Evolutionary conservation across 2,888 invertebrate species (phyloP), one percentile per base, ranked within the genome.

Genomic region (Nomada fucata): DNA sequence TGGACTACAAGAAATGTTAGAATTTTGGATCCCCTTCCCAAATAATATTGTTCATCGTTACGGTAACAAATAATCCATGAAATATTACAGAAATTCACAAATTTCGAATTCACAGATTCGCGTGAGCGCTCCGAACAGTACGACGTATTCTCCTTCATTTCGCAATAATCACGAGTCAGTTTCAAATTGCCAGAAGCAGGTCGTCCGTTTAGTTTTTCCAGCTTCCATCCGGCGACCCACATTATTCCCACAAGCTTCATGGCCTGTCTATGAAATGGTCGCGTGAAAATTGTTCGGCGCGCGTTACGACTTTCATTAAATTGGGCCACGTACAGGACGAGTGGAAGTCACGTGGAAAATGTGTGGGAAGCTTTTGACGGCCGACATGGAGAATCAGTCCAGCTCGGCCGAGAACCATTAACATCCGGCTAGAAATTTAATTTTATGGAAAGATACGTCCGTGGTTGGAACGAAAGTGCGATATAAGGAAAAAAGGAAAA

Each of bases 391-490:
- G 60, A 23, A 29, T 60, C 23, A 52, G n/a, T 26, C 44, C 50
- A 57, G 70, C 42, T 82, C 71, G 23, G 57, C 23, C 55, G 61
- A 71, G 42, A 57, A 13, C 68, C 68, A 80, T 80, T 80, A 82
- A 82, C 68, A 42, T 61, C 36, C 13, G 63, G 55, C 57, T 42
- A 71, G 65, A 83, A 86, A 74, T 86, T 86, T 81, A 59, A 76
- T 86, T 81, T 74, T 13, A 47, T 29, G 20, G 44, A 57, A 79
- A 79, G 64, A 64, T 73, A 76, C 73, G 71, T 69, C 72, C 65
- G 53, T 75, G n/a, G 75, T 61, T 52, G 76, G 47, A 29, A 61
- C 23, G n/a, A 55, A 50, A 11, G 50, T 29, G 13, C 20, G 44
- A 44, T 4, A 29, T 5, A 11, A 20, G 2, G 2, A 2, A 9